phyloP scores from a whole-genome alignment of 2,888 invertebrate species.

The Trissonchulus latispiculum region DNA sequence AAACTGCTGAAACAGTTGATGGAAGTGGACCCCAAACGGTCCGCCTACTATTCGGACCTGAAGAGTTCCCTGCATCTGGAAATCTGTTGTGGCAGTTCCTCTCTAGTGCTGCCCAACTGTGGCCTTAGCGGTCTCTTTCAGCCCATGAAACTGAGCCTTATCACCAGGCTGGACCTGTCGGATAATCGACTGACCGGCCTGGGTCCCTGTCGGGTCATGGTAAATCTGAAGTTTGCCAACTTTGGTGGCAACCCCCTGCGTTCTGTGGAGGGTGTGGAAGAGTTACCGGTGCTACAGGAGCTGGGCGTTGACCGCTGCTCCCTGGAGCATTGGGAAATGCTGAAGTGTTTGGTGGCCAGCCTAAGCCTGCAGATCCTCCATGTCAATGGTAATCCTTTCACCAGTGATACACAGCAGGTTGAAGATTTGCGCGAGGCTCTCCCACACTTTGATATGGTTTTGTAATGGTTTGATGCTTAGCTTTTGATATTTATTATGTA shows the following conservation, averaged over 20 bases:
- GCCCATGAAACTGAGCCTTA: neutral
- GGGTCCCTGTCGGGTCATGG: neutral
- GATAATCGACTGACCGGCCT: neutral
- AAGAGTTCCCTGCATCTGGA: neutral
- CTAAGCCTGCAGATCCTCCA: neutral
- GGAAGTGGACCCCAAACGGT: neutral
- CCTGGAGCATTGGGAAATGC: neutral
- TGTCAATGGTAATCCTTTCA: conserved; percentile 1
- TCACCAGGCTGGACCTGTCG: neutral
- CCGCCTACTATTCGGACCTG: conserved; percentile 7
- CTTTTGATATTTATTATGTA: too few relatives aligned
- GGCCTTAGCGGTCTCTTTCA: neutral
- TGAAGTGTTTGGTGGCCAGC: neutral
- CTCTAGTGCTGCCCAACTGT: neutral
- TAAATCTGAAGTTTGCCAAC: neutral
- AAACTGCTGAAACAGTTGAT: neutral
- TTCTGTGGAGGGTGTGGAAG: neutral
- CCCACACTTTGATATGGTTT: too few relatives aligned
- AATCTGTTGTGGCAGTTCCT: neutral
- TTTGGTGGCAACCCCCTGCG: neutral
- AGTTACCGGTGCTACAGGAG: neutral
- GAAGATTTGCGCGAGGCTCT: too few relatives aligned
- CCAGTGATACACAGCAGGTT: neutral
- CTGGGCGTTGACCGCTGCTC: neutral
- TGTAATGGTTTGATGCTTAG: too few relatives aligned